Evolutionary conservation across 2,797 vertebrate genomes (phyloP).

Genomic region (Argya squamiceps): DNA sequence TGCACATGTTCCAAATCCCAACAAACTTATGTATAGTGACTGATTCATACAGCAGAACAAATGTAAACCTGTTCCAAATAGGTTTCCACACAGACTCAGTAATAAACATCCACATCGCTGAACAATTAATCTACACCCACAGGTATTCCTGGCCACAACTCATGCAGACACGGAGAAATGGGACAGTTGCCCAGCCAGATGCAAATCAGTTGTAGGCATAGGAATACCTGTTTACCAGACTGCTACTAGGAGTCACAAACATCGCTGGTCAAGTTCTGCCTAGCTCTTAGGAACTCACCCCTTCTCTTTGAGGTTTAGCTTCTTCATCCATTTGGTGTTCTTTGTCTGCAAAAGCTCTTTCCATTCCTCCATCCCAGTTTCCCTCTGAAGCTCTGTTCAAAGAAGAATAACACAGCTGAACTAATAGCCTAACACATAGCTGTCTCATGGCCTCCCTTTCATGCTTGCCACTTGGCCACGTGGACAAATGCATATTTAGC

Average conservation of each 20-base stretch:
- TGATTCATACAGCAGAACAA: not conserved
- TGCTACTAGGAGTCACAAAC: not conserved
- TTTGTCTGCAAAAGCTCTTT: not conserved
- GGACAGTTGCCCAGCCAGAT: not conserved
- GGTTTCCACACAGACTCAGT: not conserved
- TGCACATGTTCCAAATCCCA: not conserved
- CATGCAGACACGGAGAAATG: not conserved
- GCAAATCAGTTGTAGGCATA: not conserved
- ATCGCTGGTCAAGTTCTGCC: not conserved
- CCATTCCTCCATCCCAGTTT: not conserved
- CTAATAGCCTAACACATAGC: not conserved
- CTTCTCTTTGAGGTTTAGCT: not conserved
- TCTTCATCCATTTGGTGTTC: not conserved
- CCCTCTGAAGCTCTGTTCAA: not conserved
- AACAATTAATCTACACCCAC: not conserved
- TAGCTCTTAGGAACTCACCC: not conserved
- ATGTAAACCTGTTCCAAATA: not conserved
- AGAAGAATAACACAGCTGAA: not conserved
- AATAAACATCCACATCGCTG: not conserved
- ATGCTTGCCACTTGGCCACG: not conserved
- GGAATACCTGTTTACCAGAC: not conserved
- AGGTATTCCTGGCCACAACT: not conserved
- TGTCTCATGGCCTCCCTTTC: not conserved
- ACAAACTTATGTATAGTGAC: fast-evolving
- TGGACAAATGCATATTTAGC: conserved; percentile 41